Evolutionary conservation across 1,140 invertebrate species (phyloP).

Genomic region (Bemisia tabaci): DNA sequence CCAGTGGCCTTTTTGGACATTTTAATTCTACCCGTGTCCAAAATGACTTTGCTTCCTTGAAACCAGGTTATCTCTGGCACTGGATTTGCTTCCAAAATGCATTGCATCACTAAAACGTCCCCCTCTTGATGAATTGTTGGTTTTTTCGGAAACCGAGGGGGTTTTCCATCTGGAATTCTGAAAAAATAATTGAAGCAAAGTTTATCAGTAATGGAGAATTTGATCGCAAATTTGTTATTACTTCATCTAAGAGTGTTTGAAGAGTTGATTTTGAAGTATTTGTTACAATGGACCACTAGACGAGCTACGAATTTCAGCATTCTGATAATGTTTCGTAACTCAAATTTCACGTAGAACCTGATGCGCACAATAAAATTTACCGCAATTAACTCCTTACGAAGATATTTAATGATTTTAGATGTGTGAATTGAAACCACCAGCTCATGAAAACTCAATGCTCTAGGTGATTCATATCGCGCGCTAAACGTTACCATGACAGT

Average conservation of each 20-base stretch:
- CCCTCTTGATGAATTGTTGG: slow-evolving; percentile 92
- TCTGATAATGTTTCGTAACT: no score
- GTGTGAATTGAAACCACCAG: no score
- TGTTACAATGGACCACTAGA: no score
- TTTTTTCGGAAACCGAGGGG: slow-evolving; percentile 92
- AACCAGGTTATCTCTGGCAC: slow-evolving; percentile 92
- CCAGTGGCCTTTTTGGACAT: slow-evolving; percentile 71
- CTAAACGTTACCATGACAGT: no score
- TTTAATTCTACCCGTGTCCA: slow-evolving; percentile 65
- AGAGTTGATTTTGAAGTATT: background rate
- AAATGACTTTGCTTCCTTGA: slow-evolving; percentile 69
- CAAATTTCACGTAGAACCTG: no score
- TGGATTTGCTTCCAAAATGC: slow-evolving; percentile 85
- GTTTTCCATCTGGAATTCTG: slow-evolving; percentile 89
- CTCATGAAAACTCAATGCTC: no score
- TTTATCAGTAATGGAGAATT: background rate
- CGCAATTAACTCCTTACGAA: no score
- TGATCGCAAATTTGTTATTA: background rate
- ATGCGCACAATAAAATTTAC: no score
- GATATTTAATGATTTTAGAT: no score
- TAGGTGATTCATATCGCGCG: no score
- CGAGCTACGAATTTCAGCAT: no score
- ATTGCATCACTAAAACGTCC: slow-evolving; percentile 89
- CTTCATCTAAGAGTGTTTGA: background rate
- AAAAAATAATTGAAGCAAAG: slow-evolving; percentile 5